phyloP scores from a whole-genome alignment of 2,113 vertebrate species.

The Naja naja region DNA sequence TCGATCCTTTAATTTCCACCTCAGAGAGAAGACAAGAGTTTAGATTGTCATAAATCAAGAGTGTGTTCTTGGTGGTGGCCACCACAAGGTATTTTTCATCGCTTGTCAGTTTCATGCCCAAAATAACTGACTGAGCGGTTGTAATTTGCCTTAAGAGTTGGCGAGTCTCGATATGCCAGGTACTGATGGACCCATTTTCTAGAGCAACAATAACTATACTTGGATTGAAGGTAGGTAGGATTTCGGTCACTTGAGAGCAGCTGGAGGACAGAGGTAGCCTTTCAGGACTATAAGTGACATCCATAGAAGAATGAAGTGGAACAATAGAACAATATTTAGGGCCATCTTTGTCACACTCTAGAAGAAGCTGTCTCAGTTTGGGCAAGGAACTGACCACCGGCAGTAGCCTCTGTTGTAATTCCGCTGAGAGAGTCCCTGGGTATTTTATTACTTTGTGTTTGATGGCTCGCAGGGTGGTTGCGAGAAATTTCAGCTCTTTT shows the following conservation, averaged over 20 bases:
- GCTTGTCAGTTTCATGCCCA: constrained; percentile 88
- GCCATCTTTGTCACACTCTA: constrained; percentile 97
- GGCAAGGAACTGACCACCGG: constrained; percentile 95
- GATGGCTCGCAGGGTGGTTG: constrained; percentile 87
- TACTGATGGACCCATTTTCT: constrained; percentile 96
- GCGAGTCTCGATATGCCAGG: constrained; percentile 93
- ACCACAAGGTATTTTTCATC: constrained; percentile 97
- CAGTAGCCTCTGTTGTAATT: constrained; percentile 93
- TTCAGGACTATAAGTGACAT: constrained; percentile 94
- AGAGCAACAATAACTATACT: constrained; percentile 90
- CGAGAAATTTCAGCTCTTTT: constrained; percentile 96
- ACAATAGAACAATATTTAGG: constrained; percentile 98
- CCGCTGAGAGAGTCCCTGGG: constrained; percentile 91
- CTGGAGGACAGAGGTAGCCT: constrained; percentile 89
- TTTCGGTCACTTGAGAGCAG: constrained; percentile 93
- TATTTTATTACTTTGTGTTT: constrained; percentile 88
- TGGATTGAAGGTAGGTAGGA: constrained; percentile 90
- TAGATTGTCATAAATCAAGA: constrained; percentile 94
- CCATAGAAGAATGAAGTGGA: constrained; percentile 96
- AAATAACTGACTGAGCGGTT: constrained; percentile 88
- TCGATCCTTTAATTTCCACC: constrained; percentile 96
- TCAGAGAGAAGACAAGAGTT: constrained; percentile 97
- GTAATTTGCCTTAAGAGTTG: constrained; percentile 93
- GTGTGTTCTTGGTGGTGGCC: constrained; percentile 95
- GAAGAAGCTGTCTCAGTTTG: constrained; percentile 92